phyloP scores from a whole-genome alignment of 2,888 invertebrate species.

The Cheilosia scutellata region DNA sequence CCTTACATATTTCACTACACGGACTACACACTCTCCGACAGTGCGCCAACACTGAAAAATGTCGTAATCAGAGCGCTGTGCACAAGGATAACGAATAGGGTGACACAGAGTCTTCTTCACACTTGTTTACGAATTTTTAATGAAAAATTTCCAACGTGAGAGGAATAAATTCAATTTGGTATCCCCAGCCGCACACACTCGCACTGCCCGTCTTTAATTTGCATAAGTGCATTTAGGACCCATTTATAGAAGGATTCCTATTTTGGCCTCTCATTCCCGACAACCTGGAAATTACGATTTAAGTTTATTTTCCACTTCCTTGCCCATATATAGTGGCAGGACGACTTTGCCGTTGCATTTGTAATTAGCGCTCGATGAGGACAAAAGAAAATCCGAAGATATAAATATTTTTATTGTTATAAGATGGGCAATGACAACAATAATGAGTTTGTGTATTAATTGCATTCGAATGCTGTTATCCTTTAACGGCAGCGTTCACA shows the following conservation, averaged over 20 bases:
- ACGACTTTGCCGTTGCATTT: slow-evolving; percentile 11
- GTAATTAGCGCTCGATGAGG: slow-evolving; percentile 43
- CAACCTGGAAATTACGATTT: slow-evolving; percentile 35
- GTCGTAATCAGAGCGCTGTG: slow-evolving; percentile 62
- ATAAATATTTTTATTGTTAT: slow-evolving; percentile 16
- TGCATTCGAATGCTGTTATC: slow-evolving; percentile 67
- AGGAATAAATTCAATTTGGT: slow-evolving; percentile 36
- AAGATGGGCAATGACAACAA: slow-evolving; percentile 39
- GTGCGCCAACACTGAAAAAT: slow-evolving; percentile 53
- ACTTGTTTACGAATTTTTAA: slow-evolving; percentile 52
- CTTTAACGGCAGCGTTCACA: slow-evolving; percentile 39
- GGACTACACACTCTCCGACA: slow-evolving; percentile 35
- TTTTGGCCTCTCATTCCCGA: slow-evolving; percentile 7
- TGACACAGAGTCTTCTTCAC: slow-evolving; percentile 67
- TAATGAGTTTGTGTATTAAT: slow-evolving; percentile 59
- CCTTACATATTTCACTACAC: slow-evolving; percentile 46
- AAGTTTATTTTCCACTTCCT: neutral
- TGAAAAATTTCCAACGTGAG: slow-evolving; percentile 22
- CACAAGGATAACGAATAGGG: slow-evolving; percentile 65
- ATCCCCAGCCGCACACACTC: neutral
- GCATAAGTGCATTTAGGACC: slow-evolving; percentile 56
- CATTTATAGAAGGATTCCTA: slow-evolving; percentile 42
- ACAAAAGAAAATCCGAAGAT: neutral
- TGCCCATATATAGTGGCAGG: neutral
- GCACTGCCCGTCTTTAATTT: slow-evolving; percentile 45